Evolutionary conservation across 2,888 invertebrate genomes (phyloP).

Genomic region (Altica lythri): DNA sequence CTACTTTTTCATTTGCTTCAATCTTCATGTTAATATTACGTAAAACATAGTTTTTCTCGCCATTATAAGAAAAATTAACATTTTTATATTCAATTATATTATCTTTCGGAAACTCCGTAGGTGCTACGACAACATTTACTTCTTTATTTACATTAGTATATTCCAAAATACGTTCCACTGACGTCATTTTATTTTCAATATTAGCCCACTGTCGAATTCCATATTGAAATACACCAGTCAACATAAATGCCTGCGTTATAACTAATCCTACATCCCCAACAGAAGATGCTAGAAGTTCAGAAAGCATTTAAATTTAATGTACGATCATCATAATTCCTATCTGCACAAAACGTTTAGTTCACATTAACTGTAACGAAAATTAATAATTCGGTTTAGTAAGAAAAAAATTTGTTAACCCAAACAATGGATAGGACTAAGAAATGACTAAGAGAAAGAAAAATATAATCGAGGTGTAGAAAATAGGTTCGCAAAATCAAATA

Average conservation of each 20-base stretch:
- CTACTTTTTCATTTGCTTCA: constrained; percentile 57
- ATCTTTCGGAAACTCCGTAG: constrained; percentile 64
- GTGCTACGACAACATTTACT: constrained; percentile 57
- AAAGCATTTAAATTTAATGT: not conserved
- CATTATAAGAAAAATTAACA: constrained; percentile 71
- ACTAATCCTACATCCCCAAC: constrained; percentile 72
- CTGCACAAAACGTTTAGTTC: no score
- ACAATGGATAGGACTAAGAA: no score
- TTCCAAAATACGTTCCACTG: constrained; percentile 77
- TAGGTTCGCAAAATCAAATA: no score
- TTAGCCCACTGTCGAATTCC: constrained; percentile 84
- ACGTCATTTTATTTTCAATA: constrained; percentile 78
- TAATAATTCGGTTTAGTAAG: no score
- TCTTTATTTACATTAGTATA: constrained; percentile 59
- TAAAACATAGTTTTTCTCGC: constrained; percentile 63
- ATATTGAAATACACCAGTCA: constrained; percentile 70
- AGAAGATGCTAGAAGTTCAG: constrained; percentile 34
- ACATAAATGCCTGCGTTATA: constrained; percentile 77
- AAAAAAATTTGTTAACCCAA: no score
- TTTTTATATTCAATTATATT: constrained; percentile 64
- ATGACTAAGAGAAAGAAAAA: no score
- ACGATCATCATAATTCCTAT: no score
- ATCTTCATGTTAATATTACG: constrained; percentile 59
- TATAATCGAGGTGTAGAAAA: no score
- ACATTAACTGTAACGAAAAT: no score